Evolutionary conservation across 1,140 invertebrate genomes (phyloP), one percentile per base, ranked within the genome.

Genomic region (Drosophila sp.): DNA sequence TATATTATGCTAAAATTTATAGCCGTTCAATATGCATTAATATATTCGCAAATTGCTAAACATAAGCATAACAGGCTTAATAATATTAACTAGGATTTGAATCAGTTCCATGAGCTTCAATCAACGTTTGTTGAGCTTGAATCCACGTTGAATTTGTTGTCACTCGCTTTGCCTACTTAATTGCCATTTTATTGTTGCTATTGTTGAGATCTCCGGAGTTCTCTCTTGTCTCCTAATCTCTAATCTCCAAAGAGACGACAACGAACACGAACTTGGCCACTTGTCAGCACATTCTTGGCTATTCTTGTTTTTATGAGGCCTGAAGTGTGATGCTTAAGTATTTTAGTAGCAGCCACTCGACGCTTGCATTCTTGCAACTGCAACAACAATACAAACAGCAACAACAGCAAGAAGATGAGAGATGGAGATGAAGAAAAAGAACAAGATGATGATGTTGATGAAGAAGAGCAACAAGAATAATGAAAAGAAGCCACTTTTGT

Each of bases 261-360:
- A 62, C 32, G 36, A 81, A 71, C 82, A 86, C 82, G 78, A 86
- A 86, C 81, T 87, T 71, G 82, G 82, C 81, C 81, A 86, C 81
- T 86, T 86, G 81, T 74, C 78, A 80, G 82, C 82, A 59, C 82
- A 87, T 86, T 86, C 81, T 86, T 86, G 64, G 48, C 65, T 29
- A 62, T 56, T 73, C 56, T 64, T 11, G 43, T 62, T 78, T 86
- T 81, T 81, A 77, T 77, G 80, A 63, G 75, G 61, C 69, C 70
- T 66, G 66, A 87, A 86, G 82, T 78, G 81, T 56, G 78, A 82
- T 87, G 75, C 75, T 86, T 81, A 77, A 86, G 81, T 81, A 79
- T 80, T 75, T 73, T 72, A 72, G 67, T 67, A 72, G 70, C 70
- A 77, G 74, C 82, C 82, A 86, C 81, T 86, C 56, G 82, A 81